Evolutionary conservation across 2,113 vertebrate species (phyloP).

Genomic region (Planiliza haematocheilus): DNA sequence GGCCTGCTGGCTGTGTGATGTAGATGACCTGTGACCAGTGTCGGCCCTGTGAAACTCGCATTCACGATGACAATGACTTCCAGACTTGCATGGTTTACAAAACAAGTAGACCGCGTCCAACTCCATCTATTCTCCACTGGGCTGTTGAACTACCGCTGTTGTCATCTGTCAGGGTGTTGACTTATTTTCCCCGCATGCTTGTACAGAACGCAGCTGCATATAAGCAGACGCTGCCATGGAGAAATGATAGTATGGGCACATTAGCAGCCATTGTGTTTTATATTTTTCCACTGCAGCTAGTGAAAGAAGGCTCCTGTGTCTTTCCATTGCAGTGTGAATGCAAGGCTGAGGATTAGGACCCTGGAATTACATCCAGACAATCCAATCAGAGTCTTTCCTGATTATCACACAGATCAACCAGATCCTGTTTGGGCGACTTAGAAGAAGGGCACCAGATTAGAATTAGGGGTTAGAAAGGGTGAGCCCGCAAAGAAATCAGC

Average conservation of each 20-base stretch:
- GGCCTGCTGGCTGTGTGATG: conserved; percentile 44
- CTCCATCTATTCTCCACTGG: conserved; percentile 35
- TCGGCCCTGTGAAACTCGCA: conserved; percentile 31
- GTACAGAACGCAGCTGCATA: conserved; percentile 44
- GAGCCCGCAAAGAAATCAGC: conserved; percentile 43
- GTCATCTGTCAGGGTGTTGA: conserved; percentile 61
- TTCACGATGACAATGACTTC: conserved; percentile 60
- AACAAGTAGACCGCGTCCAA: conserved; percentile 42
- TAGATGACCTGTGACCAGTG: conserved; percentile 61
- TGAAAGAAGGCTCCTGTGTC: conserved; percentile 35
- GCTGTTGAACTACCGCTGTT: conserved; percentile 44
- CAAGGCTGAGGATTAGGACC: conserved; percentile 71
- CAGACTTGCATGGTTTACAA: conserved; percentile 59
- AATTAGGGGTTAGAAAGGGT: conserved; percentile 56
- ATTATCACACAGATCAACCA: conserved; percentile 73
- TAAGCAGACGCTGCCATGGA: conserved; percentile 16
- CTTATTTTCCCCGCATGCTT: conserved; percentile 43
- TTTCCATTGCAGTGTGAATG: conserved; percentile 64
- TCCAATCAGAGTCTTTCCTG: conserved; percentile 73
- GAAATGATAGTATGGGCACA: neutral
- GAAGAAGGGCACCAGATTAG: conserved; percentile 65
- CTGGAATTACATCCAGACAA: conserved; percentile 74
- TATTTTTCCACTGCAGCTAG: conserved; percentile 29
- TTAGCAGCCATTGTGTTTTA: neutral
- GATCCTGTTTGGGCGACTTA: conserved; percentile 65